Conservation (phyloP, 2,113 vertebrate genomes). For the Xiphophorus maculatus region DNA sequence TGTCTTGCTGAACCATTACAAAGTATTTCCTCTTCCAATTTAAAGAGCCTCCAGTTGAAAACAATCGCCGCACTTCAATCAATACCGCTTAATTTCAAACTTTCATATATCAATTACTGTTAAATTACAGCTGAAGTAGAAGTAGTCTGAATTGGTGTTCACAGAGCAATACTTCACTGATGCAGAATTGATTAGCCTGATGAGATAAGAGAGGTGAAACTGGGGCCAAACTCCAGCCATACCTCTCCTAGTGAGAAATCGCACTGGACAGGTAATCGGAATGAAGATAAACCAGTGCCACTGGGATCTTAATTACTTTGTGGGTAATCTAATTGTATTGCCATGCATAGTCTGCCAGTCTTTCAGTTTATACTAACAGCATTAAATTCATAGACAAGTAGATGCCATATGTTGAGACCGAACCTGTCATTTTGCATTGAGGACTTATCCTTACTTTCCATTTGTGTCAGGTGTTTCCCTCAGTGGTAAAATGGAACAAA, state of each 20-base stretch:
- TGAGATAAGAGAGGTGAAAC: conserved; percentile 56
- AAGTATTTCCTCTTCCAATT: no score
- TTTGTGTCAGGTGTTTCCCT: conserved; percentile 39
- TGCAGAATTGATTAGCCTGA: conserved; percentile 43
- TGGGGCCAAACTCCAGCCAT: conserved; percentile 30
- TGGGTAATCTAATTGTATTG: conserved; percentile 57
- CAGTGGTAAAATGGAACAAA: conserved; percentile 52
- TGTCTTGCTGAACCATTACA: no score
- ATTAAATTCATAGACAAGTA: conserved; percentile 48
- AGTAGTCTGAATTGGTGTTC: conserved; percentile 26
- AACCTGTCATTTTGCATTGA: conserved; percentile 56
- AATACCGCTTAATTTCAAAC: not conserved
- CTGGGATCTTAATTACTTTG: conserved; percentile 62
- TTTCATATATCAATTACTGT: not conserved
- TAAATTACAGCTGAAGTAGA: conserved; percentile 18
- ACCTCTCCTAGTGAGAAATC: conserved; percentile 40
- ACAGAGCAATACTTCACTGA: conserved; percentile 7
- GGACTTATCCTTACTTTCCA: conserved; percentile 44
- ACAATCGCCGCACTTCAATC: not conserved
- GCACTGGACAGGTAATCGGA: conserved; percentile 53
- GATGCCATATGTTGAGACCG: conserved; percentile 59
- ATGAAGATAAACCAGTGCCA: conserved; percentile 61
- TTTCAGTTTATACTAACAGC: conserved; percentile 52
- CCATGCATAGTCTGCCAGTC: conserved; percentile 39
- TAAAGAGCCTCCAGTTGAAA: not conserved